Conservation (phyloP, 2,113 vertebrate species). For the Trogon melanurus region DNA sequence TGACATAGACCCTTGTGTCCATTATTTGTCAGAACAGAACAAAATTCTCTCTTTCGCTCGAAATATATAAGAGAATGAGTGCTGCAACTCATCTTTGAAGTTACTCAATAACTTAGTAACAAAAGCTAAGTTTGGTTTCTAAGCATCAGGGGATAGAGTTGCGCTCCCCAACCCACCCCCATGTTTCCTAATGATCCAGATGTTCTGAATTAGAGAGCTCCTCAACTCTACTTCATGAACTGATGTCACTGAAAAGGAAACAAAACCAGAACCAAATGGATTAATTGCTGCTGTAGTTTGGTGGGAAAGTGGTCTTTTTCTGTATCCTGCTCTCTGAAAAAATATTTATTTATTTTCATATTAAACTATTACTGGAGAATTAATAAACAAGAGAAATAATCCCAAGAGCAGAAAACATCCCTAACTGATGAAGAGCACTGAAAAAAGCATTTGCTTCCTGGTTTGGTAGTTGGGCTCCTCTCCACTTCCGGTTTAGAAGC, state of each 20-base stretch:
- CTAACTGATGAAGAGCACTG: background rate
- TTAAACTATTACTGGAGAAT: background rate
- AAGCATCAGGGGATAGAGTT: background rate
- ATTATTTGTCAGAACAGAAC: background rate
- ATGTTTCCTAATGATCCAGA: background rate
- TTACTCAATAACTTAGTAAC: background rate
- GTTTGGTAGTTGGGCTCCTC: background rate
- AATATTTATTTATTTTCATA: background rate
- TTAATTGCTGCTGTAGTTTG: background rate
- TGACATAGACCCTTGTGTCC: background rate
- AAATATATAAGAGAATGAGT: background rate
- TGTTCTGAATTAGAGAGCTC: background rate
- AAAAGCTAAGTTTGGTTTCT: background rate
- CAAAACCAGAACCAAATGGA: background rate
- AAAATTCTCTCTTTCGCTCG: background rate
- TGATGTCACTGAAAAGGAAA: background rate
- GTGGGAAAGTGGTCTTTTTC: background rate
- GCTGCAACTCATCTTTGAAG: background rate
- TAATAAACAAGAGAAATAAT: background rate
- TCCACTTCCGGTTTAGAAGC: background rate
- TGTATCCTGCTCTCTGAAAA: background rate
- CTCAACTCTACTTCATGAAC: background rate
- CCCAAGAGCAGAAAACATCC: background rate
- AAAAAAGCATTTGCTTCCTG: background rate
- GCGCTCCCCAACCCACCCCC: background rate